Base-by-base conservation (phyloP, 2,113 vertebrate genomes). In the Tupaia tana region DNA sequence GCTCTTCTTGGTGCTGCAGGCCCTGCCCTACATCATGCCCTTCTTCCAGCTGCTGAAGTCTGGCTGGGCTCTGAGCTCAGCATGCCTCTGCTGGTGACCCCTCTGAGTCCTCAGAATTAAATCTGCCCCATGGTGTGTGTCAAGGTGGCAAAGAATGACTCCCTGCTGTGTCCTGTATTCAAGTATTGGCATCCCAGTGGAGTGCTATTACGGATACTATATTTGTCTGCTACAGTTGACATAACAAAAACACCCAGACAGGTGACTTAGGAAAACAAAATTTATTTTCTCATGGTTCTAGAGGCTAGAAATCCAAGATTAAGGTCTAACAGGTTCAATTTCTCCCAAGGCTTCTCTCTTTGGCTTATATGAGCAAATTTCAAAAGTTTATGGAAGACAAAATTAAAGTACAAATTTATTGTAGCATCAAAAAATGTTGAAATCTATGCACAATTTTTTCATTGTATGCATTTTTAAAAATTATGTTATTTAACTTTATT, bases 11-110 rank as follows among this genome's bases (percentile, higher is more conserved):
- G 27, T 10, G 9, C 22, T 69, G 3, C 3, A 82, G 29, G 4
- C 2, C 34, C 9, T 18, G 29, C 19, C n/a, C 19, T 16, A 8
- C 12, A 70, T 25, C 0, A 0, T 4, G 8, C 24, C 20, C 29
- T 22, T 34, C 61, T 10, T 58, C 74, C 16, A 19, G 1, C 3
- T 66, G 19, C 19, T 18, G 4, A 9, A 22, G 12, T 58, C 9
- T 34, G 83, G 80, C 63, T 89, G 19, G 56, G 13, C 83, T 16
- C 25, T 1, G 6, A 70, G 54, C 18, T 81, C 15, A 20, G 29
- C 58, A 2, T 77, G 29, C 92, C 10, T 74, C 7, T 20, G 24
- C n/a, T 81, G 29, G 18, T 56, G 6, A 8, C 31, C 71, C 12
- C 7, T 1, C 3, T 2, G 9, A 87, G 78, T 6, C 22, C 9